A percentile compares a stretch with the other conserved stretches of the same genome.
These are phyloP conservation scores for Chloebia gouldiae DNA, from an alignment of 2,113 vertebrate genomes.

Conservation along the genomic window DNA sequence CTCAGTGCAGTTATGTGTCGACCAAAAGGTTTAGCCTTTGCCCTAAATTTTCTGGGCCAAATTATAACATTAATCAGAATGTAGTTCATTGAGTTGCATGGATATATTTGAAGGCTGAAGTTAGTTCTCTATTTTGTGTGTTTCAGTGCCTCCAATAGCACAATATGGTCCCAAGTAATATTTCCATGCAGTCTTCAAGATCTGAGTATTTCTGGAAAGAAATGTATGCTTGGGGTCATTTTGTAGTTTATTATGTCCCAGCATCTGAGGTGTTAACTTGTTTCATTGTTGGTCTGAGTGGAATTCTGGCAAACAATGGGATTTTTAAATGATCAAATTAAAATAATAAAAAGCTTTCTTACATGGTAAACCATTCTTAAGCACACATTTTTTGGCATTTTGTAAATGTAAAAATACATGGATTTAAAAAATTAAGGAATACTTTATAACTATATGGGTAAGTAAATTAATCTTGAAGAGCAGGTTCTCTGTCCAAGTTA, in stretches of 20 bases:
- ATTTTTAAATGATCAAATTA: constrained; percentile 38
- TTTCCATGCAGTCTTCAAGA: not conserved
- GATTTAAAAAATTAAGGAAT: not conserved
- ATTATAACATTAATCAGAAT: constrained; percentile 8
- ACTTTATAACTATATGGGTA: not conserved
- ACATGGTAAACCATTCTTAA: not conserved
- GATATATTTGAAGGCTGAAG: not conserved
- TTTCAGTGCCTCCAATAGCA: not conserved
- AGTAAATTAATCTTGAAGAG: not conserved
- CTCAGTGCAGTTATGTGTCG: constrained; percentile 8
- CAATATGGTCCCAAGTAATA: not conserved
- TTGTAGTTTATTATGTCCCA: not conserved
- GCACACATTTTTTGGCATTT: not conserved
- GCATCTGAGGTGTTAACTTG: constrained; percentile 12
- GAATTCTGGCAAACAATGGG: not conserved
- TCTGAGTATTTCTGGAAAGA: not conserved
- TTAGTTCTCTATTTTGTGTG: not conserved
- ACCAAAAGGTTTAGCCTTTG: constrained; percentile 20
- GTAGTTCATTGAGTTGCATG: not conserved
- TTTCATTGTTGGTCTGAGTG: not conserved
- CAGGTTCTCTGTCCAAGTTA: not conserved
- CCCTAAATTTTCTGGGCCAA: constrained; percentile 20
- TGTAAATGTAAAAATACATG: not conserved
- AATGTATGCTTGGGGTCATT: not conserved
- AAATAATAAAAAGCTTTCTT: constrained; percentile 18